A percentile compares a stretch with the other conserved stretches of the same genome.
phyloP scores from a whole-genome alignment of 2,888 invertebrate species.

The Drosophila ochracea region DNA sequence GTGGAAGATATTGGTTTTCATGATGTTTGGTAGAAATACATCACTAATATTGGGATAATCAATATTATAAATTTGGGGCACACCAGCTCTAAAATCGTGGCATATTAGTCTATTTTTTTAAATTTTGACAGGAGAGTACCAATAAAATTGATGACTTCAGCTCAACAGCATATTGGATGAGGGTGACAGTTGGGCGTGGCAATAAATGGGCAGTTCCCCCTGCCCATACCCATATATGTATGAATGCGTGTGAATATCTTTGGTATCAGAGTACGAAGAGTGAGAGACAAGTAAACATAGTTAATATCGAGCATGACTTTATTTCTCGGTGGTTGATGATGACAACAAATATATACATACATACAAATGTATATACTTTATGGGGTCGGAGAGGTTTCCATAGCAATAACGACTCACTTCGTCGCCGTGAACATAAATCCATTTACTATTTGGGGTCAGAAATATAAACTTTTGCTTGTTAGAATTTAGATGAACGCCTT shows the following conservation, averaged over 20 bases:
- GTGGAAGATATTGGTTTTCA: background rate
- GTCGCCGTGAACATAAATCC: background rate
- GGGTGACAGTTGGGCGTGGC: background rate
- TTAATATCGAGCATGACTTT: background rate
- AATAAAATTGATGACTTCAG: background rate
- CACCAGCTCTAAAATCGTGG: background rate
- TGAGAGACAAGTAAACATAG: background rate
- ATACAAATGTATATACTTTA: background rate
- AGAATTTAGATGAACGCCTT: background rate
- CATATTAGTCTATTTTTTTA: background rate
- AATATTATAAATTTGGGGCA: background rate
- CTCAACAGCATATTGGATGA: background rate
- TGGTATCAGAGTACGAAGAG: background rate
- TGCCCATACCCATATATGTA: background rate
- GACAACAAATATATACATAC: background rate
- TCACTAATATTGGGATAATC: background rate
- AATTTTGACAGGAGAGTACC: background rate
- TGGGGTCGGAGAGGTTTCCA: constrained; percentile 6
- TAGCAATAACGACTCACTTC: background rate
- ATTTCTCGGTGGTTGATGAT: constrained; percentile 1
- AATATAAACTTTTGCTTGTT: background rate
- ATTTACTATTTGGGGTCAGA: background rate
- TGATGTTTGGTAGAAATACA: background rate
- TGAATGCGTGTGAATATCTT: background rate
- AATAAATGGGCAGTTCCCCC: background rate